phyloP scores from a whole-genome alignment of 2,797 vertebrate genomes.

The Ctenopoma multispine region DNA sequence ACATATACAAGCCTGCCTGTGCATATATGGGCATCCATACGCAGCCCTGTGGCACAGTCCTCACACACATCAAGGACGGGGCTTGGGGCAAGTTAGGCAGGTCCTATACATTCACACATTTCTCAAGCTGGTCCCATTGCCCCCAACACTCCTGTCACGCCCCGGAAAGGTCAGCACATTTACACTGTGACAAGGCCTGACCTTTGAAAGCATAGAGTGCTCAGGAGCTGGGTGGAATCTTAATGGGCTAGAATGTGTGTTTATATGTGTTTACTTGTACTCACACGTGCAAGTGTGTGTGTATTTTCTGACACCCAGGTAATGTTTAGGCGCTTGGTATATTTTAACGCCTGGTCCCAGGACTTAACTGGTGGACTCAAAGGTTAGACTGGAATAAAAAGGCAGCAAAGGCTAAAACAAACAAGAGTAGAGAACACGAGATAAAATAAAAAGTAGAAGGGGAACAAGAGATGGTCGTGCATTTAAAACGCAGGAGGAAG shows the following conservation, averaged over 20 bases:
- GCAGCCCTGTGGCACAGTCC: slow-evolving; percentile 16
- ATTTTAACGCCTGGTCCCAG: slow-evolving; percentile 31
- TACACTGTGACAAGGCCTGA: slow-evolving; percentile 82
- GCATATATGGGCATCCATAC: neutral
- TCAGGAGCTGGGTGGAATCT: slow-evolving; percentile 67
- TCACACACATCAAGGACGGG: slow-evolving; percentile 43
- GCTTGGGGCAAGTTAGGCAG: slow-evolving; percentile 49
- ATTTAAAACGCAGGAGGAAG: neutral
- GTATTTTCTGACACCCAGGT: slow-evolving; percentile 1
- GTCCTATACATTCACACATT: slow-evolving; percentile 51
- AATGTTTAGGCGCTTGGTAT: slow-evolving; percentile 23
- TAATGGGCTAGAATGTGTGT: slow-evolving; percentile 59
- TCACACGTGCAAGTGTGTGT: neutral
- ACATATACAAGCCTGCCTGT: slow-evolving; percentile 6
- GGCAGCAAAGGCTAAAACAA: slow-evolving; percentile 1
- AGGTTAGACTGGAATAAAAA: slow-evolving; percentile 46
- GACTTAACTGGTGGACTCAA: slow-evolving; percentile 28
- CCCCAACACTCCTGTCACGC: slow-evolving; percentile 75
- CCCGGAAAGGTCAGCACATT: slow-evolving; percentile 84
- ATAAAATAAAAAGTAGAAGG: neutral
- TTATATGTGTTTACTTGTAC: slow-evolving; percentile 49
- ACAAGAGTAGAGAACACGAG: neutral
- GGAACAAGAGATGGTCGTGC: neutral
- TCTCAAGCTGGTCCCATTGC: slow-evolving; percentile 44
- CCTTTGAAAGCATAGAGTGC: slow-evolving; percentile 79